Conservation (phyloP, 1,140 invertebrate genomes). For the Samia ricini region DNA sequence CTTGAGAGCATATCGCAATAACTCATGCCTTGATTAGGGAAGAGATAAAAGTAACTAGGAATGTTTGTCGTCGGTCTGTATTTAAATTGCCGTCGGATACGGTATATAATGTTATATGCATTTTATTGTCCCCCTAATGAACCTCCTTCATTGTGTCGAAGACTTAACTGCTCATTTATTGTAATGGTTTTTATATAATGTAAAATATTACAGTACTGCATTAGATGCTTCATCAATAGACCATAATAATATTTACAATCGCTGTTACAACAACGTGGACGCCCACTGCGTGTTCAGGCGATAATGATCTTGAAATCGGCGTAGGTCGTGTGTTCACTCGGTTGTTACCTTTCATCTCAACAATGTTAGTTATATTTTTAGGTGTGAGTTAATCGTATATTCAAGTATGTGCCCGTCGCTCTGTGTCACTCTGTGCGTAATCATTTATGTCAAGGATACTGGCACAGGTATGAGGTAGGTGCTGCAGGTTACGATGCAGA, state of each 20-base stretch:
- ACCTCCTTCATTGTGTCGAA: conserved; percentile 53
- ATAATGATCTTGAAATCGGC: conserved; percentile 70
- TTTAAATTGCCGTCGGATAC: conserved; percentile 42
- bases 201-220: conserved; percentile 25
- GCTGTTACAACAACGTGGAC: conserved; percentile 51
- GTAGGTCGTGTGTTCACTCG: conserved; percentile 68
- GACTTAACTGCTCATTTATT: conserved; percentile 56
- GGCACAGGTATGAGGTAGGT: no score
- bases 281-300: conserved; percentile 50
- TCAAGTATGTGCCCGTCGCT: background rate
- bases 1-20: conserved; percentile 32
- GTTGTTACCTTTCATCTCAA: conserved; percentile 26
- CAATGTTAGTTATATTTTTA: conserved; percentile 5
- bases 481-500: conserved; percentile 24
- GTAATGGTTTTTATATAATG: conserved; percentile 36
- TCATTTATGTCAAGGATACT: conserved; percentile 35
- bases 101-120: conserved; percentile 26
- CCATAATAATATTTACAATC: conserved; percentile 65
- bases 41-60: conserved; percentile 37
- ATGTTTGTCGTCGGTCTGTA: conserved; percentile 38
- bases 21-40: conserved; percentile 52
- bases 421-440: conserved; percentile 8
- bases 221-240: background rate
- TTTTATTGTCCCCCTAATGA: conserved; percentile 59
- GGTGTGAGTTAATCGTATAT: conserved; percentile 8